phyloP scores from a whole-genome alignment of 2,797 vertebrate species.

The Chelon auratus region DNA sequence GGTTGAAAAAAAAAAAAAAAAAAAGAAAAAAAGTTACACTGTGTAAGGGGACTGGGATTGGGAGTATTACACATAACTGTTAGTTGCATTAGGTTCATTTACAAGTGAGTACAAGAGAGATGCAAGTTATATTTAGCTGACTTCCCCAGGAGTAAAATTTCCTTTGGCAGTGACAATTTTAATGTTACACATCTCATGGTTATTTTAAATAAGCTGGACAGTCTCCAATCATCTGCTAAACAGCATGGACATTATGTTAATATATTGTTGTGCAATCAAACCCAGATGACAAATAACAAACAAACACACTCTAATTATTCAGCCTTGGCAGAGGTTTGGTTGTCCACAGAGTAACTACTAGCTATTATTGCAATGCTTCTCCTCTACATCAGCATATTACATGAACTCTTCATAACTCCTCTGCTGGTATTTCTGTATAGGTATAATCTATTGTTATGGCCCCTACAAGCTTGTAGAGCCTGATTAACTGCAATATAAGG shows the following conservation, averaged over 20 bases:
- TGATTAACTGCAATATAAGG: slow-evolving; percentile 57
- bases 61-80: too few species aligned
- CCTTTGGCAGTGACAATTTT: background rate
- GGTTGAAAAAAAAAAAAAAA: too few species aligned
- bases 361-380: slow-evolving; percentile 42
- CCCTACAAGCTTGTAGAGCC: slow-evolving; percentile 46
- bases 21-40: too few species aligned
- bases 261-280: slow-evolving; percentile 30
- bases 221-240: slow-evolving; percentile 14
- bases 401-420: slow-evolving; percentile 33
- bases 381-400: slow-evolving; percentile 42
- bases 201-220: slow-evolving; percentile 14
- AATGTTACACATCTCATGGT: background rate
- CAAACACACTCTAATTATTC: slow-evolving; percentile 36
- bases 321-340: slow-evolving; percentile 29
- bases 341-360: slow-evolving; percentile 29
- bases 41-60: too few species aligned
- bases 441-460: slow-evolving; percentile 45
- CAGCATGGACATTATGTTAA: slow-evolving; percentile 12
- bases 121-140: background rate
- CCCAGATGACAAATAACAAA: slow-evolving; percentile 45
- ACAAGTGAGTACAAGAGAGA: too few species aligned
- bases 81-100: too few species aligned
- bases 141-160: background rate
- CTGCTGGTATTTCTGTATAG: slow-evolving; percentile 41